Base-by-base conservation (phyloP, 2,113 vertebrate genomes). In the Poecile atricapillus region DNA sequence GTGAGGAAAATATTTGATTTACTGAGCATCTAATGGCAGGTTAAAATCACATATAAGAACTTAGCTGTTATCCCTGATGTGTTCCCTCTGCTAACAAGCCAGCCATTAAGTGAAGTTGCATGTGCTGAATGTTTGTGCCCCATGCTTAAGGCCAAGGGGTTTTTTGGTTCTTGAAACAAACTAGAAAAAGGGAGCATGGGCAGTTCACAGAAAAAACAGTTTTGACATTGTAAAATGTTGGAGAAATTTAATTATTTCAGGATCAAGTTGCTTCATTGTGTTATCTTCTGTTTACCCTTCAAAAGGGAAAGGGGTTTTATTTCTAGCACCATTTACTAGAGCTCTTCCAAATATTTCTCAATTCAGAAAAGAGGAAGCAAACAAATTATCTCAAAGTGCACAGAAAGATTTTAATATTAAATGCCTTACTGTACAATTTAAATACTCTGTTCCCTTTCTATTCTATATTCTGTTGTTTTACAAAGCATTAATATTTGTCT, bases 161-260 rank as follows among this genome's bases (percentile, higher is more conserved):
- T 69, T 92, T 87, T 22, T 64, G 27, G 20, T 43, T 87, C 55
- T 69, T 69, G 59, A 89, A 73, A 41, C 2, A 73, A 73, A 68
- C 3, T 49, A 55, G 33, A 93, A 77, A 22, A 16, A 24, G 3
- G 5, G 1, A 5, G 4, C 8, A 17, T 1, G 1, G 6, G 6
- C 21, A 50, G 28, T 33, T 39, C n/a, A 30, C 7, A 86, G n/a
- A 69, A 67, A 75, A 88, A 16, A 23, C 8, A 24, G 30, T 47
- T 91, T 67, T 62, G 4, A 85, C 59, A 70, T 31, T 3, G 2
- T 49, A 79, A 91, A 70, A 89, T 27, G 14, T 13, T 39, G 10
- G 15, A 27, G 24, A 91, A 74, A 52, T 20, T 3, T 23, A 63
- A 73, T 47, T 85, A 43, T 78, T 79, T 65, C 75, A 74, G 25